Evolutionary conservation across 2,113 vertebrate genomes (phyloP).

Genomic region (Psilopsiagon aurifrons): DNA sequence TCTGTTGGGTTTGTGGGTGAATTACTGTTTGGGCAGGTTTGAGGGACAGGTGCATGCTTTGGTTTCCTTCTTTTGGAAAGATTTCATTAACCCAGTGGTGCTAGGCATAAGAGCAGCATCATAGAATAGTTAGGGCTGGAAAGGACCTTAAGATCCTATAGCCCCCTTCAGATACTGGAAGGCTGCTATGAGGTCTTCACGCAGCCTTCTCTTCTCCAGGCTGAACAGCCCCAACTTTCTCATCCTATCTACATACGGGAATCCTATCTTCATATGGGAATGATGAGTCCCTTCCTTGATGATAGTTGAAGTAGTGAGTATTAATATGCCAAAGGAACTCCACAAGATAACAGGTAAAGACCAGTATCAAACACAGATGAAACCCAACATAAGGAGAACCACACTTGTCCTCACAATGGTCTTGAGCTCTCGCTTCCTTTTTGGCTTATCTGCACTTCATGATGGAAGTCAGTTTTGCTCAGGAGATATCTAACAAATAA

Average conservation of each 20-base stretch:
- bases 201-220: too few species aligned
- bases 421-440: background rate
- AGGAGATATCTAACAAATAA: background rate
- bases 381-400: background rate
- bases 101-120: background rate
- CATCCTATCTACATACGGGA: too few species aligned
- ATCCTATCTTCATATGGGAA: too few species aligned
- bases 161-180: too few species aligned
- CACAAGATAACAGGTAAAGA: background rate
- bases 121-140: too few species aligned
- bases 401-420: background rate
- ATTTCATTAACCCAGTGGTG: background rate
- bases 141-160: too few species aligned
- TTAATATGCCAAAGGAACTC: background rate
- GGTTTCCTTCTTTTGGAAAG: background rate
- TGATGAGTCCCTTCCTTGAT: background rate
- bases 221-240: too few species aligned
- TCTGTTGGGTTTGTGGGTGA: background rate
- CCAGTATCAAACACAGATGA: background rate
- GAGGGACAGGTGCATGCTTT: background rate
- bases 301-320: background rate
- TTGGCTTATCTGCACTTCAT: rapidly evolving
- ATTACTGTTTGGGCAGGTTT: background rate
- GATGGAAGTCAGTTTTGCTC: background rate
- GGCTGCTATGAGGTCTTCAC: too few species aligned